Conservation (phyloP, 2,888 invertebrate genomes). For the Rhabditoides inermis region DNA sequence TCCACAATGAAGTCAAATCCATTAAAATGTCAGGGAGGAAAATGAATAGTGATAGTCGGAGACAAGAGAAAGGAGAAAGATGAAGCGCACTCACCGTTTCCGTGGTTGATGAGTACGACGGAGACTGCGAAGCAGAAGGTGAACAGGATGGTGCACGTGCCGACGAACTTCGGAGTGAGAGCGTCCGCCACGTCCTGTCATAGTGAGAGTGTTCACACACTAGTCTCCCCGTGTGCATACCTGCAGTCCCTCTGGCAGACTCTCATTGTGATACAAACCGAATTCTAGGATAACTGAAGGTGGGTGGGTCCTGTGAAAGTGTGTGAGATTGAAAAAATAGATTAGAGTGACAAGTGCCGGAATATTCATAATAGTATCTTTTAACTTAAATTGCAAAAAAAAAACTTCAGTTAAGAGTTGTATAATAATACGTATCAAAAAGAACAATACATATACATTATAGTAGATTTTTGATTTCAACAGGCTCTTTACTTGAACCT, state of each 20-base stretch:
- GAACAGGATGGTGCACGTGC: constrained; percentile 37
- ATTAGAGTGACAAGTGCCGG: no score
- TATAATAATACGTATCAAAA: no score
- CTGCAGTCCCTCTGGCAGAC: constrained; percentile 47
- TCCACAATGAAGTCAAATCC: no score
- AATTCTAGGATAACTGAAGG: constrained; percentile 44
- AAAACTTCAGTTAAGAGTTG: no score
- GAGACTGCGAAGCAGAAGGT: constrained; percentile 43
- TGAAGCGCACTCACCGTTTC: constrained; percentile 18
- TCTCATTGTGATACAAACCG: constrained; percentile 47
- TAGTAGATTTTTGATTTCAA: no score
- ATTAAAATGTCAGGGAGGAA: no score
- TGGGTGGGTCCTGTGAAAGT: background rate
- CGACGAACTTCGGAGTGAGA: constrained; percentile 29
- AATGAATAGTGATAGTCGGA: no score
- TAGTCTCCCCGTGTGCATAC: constrained; percentile 27
- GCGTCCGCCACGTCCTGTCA: constrained; percentile 35
- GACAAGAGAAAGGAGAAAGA: background rate
- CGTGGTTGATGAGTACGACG: constrained; percentile 42
- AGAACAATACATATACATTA: no score
- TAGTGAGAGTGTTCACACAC: constrained; percentile 24
- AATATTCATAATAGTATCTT: no score
- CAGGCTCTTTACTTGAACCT: no score
- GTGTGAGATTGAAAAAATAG: no score
- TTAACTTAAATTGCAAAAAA: no score